Evolutionary conservation across 2,797 vertebrate species (phyloP).

Genomic region (Falco berigora): DNA sequence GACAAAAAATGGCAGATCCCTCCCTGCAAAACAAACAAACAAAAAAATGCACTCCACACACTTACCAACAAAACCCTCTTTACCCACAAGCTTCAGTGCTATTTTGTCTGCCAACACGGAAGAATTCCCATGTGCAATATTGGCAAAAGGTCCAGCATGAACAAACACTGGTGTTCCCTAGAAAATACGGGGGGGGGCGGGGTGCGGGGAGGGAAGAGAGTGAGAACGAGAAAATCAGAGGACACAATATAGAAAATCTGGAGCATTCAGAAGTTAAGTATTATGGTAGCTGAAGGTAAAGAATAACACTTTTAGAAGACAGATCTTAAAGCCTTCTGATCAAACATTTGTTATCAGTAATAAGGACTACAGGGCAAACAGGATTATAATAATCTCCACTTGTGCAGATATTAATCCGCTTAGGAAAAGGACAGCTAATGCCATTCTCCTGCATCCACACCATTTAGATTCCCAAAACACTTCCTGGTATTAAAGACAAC

Average conservation of each 20-base stretch:
- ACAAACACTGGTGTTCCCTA: constrained; percentile 97
- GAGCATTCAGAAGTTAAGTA: neutral
- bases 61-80: constrained; percentile 93
- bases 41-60: neutral
- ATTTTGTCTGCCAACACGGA: constrained; percentile 97
- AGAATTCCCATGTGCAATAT: constrained; percentile 99
- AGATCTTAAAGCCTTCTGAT: constrained; percentile 1
- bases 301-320: neutral
- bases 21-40: neutral
- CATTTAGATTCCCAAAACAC: neutral
- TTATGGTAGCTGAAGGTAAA: neutral
- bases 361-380: neutral
- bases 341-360: neutral
- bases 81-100: constrained; percentile 93
- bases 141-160: constrained; percentile 96
- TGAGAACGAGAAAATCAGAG: neutral
- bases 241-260: neutral
- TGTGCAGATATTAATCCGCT: constrained; percentile 8
- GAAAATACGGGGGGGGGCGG: neutral
- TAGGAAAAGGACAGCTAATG: neutral
- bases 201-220: neutral
- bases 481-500: neutral
- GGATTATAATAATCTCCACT: constrained; percentile 33
- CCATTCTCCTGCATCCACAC: neutral
- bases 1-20: neutral